Percentiles rank a stretch among this genome's conserved stretches.
These are phyloP conservation scores for Pyrocoelia pectoralis DNA, from an alignment of 2,888 invertebrate genomes.

Conservation along the genomic window DNA sequence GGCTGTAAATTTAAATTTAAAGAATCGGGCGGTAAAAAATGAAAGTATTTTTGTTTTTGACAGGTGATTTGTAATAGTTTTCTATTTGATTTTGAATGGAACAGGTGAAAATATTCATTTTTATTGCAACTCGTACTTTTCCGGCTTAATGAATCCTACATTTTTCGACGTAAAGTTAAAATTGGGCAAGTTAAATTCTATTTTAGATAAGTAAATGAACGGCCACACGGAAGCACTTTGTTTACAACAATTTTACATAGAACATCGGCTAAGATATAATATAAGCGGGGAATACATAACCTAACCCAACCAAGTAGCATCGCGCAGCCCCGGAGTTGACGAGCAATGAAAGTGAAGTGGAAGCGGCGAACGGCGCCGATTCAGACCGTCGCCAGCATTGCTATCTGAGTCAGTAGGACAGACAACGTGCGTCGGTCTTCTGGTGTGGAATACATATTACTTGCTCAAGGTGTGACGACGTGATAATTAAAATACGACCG, in stretches of 20 bases:
- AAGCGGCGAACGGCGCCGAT: conserved; percentile 51
- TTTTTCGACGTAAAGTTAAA: no score
- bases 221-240: conserved; percentile 50
- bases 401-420: conserved; percentile 74
- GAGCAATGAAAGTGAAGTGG: conserved; percentile 52
- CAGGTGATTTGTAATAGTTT: no score
- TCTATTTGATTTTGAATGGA: no score
- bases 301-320: conserved; percentile 52
- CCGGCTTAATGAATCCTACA: no score
- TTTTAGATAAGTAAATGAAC: conserved; percentile 32
- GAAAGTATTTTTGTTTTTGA: no score
- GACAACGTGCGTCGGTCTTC: conserved; percentile 48
- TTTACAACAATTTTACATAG: conserved; percentile 51
- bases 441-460: conserved; percentile 60
- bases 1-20: no score
- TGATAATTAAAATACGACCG: conserved; percentile 19
- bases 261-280: conserved; percentile 41
- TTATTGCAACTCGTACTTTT: no score
- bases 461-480: conserved; percentile 56
- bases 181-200: background rate
- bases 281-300: conserved; percentile 50
- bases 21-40: no score
- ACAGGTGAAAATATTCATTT: no score
- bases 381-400: conserved; percentile 63
- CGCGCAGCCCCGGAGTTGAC: conserved; percentile 45